phyloP scores from a whole-genome alignment of 2,888 invertebrate species.

The Hypolimnas misippus region DNA sequence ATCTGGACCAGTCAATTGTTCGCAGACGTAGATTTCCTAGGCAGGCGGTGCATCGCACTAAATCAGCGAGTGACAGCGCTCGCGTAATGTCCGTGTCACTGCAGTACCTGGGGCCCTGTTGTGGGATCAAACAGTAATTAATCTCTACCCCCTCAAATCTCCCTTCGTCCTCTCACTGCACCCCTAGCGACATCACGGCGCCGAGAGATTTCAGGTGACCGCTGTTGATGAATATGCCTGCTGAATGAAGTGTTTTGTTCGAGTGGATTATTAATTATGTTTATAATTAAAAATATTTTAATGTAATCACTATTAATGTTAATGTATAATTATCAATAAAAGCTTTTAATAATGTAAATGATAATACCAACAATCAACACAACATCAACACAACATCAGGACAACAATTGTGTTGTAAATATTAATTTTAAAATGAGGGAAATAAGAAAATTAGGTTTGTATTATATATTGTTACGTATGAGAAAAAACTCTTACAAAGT shows the following conservation, averaged over 20 bases:
- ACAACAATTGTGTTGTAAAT: too few relatives aligned
- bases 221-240: slow-evolving; percentile 15
- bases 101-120: slow-evolving; percentile 64
- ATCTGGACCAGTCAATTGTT: slow-evolving; percentile 27
- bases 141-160: slow-evolving; percentile 53
- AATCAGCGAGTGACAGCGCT: slow-evolving; percentile 56
- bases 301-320: too few relatives aligned
- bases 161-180: slow-evolving; percentile 36
- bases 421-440: too few relatives aligned
- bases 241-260: slow-evolving; percentile 25
- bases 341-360: too few relatives aligned
- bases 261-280: slow-evolving; percentile 21
- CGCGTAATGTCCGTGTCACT: slow-evolving; percentile 49
- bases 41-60: slow-evolving; percentile 48
- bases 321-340: too few relatives aligned
- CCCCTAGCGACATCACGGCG: slow-evolving; percentile 59
- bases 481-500: too few relatives aligned
- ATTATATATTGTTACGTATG: too few relatives aligned
- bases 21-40: slow-evolving; percentile 29
- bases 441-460: too few relatives aligned
- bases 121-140: slow-evolving; percentile 76
- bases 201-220: slow-evolving; percentile 66
- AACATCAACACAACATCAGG: too few relatives aligned
- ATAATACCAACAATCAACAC: too few relatives aligned
- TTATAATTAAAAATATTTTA: slow-evolving; percentile 3